Evolutionary conservation across 2,888 invertebrate species (phyloP).

Genomic region (Acanthopleura granulata): DNA sequence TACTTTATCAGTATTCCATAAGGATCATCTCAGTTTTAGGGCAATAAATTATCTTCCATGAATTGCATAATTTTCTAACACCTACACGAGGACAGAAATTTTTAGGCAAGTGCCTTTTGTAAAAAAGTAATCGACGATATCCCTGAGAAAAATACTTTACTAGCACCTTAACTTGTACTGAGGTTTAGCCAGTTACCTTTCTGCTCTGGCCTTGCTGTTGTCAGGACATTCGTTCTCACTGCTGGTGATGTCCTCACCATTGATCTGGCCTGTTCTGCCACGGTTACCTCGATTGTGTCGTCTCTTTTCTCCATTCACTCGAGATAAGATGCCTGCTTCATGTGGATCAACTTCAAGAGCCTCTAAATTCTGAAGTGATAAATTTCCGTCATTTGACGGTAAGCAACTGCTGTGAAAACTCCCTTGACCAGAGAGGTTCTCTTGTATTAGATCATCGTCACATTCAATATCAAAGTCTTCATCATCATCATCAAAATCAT

Average conservation of each 20-base stretch:
- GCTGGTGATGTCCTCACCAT: slow-evolving; percentile 4
- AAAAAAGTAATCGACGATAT: too few species aligned
- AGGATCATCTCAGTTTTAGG: too few species aligned
- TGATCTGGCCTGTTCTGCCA: not conserved
- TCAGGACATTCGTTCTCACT: slow-evolving; percentile 15
- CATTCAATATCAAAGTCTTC: slow-evolving; percentile 43
- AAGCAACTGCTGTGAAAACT: slow-evolving; percentile 1
- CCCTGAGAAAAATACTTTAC: too few species aligned
- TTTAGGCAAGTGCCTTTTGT: too few species aligned
- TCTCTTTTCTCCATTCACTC: not conserved
- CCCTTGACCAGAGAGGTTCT: not conserved
- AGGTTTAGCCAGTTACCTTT: not conserved
- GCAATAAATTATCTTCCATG: too few species aligned
- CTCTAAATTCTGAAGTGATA: not conserved
- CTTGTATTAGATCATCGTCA: slow-evolving; percentile 38
- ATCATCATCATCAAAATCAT: slow-evolving; percentile 20
- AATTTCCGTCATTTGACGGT: not conserved
- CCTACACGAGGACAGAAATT: too few species aligned
- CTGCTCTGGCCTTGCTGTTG: slow-evolving; percentile 14
- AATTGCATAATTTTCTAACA: too few species aligned
- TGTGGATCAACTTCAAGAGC: slow-evolving; percentile 5
- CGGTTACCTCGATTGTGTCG: not conserved
- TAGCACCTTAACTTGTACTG: too few species aligned
- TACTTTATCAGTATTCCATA: too few species aligned
- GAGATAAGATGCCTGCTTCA: not conserved